Evolutionary conservation across 2,888 invertebrate species (phyloP), one percentile per base, ranked within the genome.

Genomic region (Ophioninae sp.): DNA sequence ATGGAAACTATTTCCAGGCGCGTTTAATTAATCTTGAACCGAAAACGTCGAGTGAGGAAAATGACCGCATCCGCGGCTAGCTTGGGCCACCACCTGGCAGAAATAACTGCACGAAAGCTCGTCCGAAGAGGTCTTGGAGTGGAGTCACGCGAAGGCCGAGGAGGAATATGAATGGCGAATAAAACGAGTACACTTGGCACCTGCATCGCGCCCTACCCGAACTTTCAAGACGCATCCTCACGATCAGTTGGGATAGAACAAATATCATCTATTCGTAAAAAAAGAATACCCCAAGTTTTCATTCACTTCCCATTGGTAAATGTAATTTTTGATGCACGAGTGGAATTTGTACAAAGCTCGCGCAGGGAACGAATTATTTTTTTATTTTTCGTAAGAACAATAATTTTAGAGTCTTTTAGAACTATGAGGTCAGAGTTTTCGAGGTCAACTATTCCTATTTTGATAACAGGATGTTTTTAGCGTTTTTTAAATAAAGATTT

Each of bases 21-120:
- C 87, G 86, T 90, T 91, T 91, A 90, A 91, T 91, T 91, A 91
- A 91, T 91, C 91, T 91, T 89, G 88, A 89, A 89, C 89, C 88
- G 88, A 91, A 91, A 91, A 91, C 87, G 90, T 89, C 88, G 88
- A 87, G 87, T 65, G 86, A 75, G 86, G 86, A 88, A 90, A 89
- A 89, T 88, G 88, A 88, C 88, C 85, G 82, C 79, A 83, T 76
- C 56, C 79, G 72, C 68, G 67, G 79, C 82, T 74, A 79, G 75
- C 78, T 61, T 57, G 76, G 56, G 50, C 65, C 81, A 62, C 84
- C 85, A 91, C 91, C 91, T 91, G 91, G 91, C 91, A 91, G 88
- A 91, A 91, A 91, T 91, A 91, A 90, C 90, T 82, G 69, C 79
- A 61, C 77, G 78, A 70, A 59, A 73, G 65, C 57, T 41, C 20